Evolutionary conservation across 1,140 invertebrate genomes (phyloP), one percentile per base, ranked within the genome.

Genomic region (Listronotus bonariensis): DNA sequence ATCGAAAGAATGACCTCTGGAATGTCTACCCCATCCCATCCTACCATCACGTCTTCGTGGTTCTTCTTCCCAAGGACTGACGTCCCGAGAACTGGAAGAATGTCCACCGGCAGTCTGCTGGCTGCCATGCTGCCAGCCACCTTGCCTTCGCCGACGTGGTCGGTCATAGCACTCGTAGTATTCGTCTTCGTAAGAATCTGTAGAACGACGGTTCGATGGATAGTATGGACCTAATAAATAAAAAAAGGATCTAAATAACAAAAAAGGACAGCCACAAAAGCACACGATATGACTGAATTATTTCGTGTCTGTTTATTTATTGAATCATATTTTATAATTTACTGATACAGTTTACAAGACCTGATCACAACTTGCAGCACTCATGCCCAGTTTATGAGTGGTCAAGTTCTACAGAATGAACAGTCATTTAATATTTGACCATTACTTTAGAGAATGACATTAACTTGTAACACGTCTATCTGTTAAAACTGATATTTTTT

Each of bases 21-120:
- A 48, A 54, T 75, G 63, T 45, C 75, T 67, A 4, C 71, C 68
- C 74, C 74, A 59, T 73, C 77, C 54, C 74, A 80, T 14, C 63
- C 73, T 9, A 70, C 51, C 54, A 63, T 78, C 79, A 75, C 56
- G 77, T 71, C 62, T 81, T 76, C 49, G 57, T 74, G 82, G 81
- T 55, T 88, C 87, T 67, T 88, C 87, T 58, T 89, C 87, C 87
- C 87, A 89, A 6, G 88, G 87, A 45, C 88, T 89, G 42, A 87
- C 81, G 74, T 89, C 88, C 5, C 88, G 78, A 0, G 87, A 88
- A 17, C 87, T 88, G 0, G 86, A 88, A 0, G 53, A 86, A 85
- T 34, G 85, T 83, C 79, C 87, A 81, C 53, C 85, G 72, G 32
- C 74, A 61, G 15, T 72, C 46, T 60, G 49, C 14, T 65, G 42